Evolutionary conservation across 2,888 invertebrate species (phyloP).

Genomic region (Heteropelma amictum): DNA sequence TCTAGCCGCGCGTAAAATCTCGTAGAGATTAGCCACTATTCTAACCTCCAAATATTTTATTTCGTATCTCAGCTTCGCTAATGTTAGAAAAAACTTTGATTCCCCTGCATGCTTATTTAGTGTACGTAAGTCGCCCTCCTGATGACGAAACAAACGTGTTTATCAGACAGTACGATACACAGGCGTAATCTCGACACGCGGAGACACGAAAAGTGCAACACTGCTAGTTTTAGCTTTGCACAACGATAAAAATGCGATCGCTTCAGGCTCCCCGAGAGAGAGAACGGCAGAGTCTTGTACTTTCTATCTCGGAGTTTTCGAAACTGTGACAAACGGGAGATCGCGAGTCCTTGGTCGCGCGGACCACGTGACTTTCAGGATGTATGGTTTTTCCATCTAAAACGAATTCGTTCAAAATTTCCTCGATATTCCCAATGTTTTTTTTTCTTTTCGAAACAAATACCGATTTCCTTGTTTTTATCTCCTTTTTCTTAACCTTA

Average conservation of each 20-base stretch:
- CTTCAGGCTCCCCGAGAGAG: background rate
- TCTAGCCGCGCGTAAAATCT: background rate
- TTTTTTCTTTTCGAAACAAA: too few species aligned
- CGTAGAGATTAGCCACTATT: background rate
- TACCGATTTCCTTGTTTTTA: too few species aligned
- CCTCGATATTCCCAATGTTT: too few species aligned
- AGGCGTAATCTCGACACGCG: too few species aligned
- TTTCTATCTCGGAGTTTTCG: conserved; percentile 40
- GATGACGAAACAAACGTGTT: background rate
- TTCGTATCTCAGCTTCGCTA: background rate
- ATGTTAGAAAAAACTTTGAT: background rate
- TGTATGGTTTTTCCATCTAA: background rate
- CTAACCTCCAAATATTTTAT: background rate
- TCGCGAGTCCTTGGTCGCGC: conserved; percentile 33
- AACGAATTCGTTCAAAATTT: too few species aligned
- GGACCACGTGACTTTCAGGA: too few species aligned
- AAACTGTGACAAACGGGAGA: background rate
- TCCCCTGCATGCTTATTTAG: background rate
- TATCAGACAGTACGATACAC: background rate
- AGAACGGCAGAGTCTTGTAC: conserved; percentile 14
- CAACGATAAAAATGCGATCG: too few species aligned
- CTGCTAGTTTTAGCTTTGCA: too few species aligned
- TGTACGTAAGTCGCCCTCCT: too few species aligned
- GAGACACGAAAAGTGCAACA: too few species aligned
- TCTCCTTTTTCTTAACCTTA: too few species aligned